A percentile compares a stretch with the other conserved stretches of the same genome.
phyloP scores from a whole-genome alignment of 2,113 vertebrate genomes.

The Heliornis fulica region DNA sequence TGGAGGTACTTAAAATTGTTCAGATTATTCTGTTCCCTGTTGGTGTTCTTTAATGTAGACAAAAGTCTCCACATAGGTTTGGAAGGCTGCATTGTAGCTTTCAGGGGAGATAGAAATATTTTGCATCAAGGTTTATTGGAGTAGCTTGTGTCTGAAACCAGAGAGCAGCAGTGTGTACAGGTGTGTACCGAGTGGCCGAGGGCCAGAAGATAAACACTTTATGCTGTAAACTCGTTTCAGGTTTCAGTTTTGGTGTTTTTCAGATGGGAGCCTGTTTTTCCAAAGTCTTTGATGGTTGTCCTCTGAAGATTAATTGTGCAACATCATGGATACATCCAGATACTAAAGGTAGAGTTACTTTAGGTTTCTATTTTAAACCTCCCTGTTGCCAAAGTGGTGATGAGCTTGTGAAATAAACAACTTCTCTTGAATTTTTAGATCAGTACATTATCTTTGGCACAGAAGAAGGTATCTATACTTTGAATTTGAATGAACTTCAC shows the following conservation, averaged over 20 bases:
- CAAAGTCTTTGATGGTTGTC: slow-evolving; percentile 98
- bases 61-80: accelerated
- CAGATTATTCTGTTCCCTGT: background rate
- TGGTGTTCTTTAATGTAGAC: background rate
- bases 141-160: background rate
- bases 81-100: background rate
- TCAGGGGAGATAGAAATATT: background rate
- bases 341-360: slow-evolving; percentile 85
- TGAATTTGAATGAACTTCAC: slow-evolving; percentile 96
- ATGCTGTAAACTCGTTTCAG: background rate
- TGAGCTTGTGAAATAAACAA: background rate
- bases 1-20: background rate
- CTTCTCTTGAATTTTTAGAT: slow-evolving; percentile 58
- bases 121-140: background rate
- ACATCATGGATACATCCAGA: slow-evolving; percentile 99
- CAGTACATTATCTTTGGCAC: slow-evolving; percentile 98
- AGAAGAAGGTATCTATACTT: slow-evolving; percentile 96
- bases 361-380: background rate
- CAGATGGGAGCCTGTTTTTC: slow-evolving; percentile 99
- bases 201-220: background rate
- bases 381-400: background rate
- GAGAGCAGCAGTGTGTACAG: background rate
- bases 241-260: slow-evolving; percentile 7
- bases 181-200: background rate
- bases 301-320: slow-evolving; percentile 97